Percentiles rank a stretch among this genome's conserved stretches.
These are phyloP conservation scores for Oxyura jamaicensis DNA, from an alignment of 2,113 vertebrate genomes.

Conservation along the genomic window DNA sequence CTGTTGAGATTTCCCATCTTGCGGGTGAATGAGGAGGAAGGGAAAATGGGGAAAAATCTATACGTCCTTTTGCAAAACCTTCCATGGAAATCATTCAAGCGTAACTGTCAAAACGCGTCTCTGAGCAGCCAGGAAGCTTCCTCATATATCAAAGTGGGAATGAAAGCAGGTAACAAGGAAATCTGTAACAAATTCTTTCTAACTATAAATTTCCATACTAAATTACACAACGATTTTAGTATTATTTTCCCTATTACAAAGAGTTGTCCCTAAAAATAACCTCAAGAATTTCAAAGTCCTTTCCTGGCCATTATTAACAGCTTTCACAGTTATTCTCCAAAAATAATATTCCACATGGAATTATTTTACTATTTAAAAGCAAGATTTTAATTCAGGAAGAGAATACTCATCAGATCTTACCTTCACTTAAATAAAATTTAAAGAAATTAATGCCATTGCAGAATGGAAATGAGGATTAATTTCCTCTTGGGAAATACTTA, in stretches of 20 bases:
- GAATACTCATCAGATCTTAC: neutral
- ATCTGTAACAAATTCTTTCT: constrained; percentile 18
- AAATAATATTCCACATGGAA: constrained; percentile 23
- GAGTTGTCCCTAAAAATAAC: constrained; percentile 28
- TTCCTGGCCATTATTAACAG: neutral
- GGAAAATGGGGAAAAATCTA: neutral
- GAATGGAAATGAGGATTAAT: constrained; percentile 41
- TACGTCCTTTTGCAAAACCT: neutral
- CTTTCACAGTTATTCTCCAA: neutral
- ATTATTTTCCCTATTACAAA: constrained; percentile 35
- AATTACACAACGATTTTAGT: constrained; percentile 15
- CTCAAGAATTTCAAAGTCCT: neutral
- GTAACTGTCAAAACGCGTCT: neutral
- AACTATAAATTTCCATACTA: constrained; percentile 14
- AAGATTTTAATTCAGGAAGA: constrained; percentile 26
- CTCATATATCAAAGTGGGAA: constrained; percentile 32
- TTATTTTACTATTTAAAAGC: constrained; percentile 34
- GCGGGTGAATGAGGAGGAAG: neutral
- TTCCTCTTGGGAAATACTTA: constrained; percentile 46
- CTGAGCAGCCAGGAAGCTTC: neutral
- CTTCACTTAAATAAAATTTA: constrained; percentile 3
- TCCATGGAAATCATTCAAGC: neutral
- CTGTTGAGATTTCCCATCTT: neutral
- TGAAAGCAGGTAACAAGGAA: constrained; percentile 39
- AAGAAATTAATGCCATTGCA: neutral